Base-by-base conservation (phyloP, 2,888 invertebrate genomes). In the Myathropa florea region DNA sequence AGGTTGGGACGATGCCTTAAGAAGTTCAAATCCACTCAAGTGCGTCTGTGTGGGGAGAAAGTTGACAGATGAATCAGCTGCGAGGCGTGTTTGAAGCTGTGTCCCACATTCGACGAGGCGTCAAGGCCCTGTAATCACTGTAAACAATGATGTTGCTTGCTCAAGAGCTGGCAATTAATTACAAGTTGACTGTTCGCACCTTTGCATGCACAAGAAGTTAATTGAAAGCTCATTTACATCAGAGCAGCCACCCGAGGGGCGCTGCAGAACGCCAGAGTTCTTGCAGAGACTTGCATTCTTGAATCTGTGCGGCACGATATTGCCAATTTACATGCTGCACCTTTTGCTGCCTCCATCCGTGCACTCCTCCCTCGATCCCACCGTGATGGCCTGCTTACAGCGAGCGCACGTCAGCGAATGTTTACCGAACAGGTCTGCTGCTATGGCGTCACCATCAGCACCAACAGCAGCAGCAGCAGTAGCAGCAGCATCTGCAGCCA, bases 181-280 rank as follows among this genome's bases (percentile, higher is more conserved):
- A 75, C 82, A 78, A 57, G 61, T 86, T 46, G 46, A 46, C 46
- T 46, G 46, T 18, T 86, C 73, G 68, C 86, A 83, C 86, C 86
- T 79, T 71, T 26, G 75, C 70, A 71, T 71, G 77, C 64, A 83
- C 73, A 65, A 82, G 67, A 86, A 83, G 46, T 65, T 78, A 79
- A 86, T 86, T 83, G 86, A 79, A 78, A 83, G 83, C 83, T 75
- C 78, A 78, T 83, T 83, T 83, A 61, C 83, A 83, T 86, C 57
- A 24, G 24, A 24, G 26, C n/a, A 26, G 36, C 64, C 28, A 55
- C 39, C 46, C 33, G 28, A 21, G 18, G n/a, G n/a, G 39, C 39
- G 18, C 73, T 60, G 46, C 4, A 24, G 57, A 57, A 26, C 57
- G 14, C 24, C 57, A 1, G 18, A 18, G 46, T 46, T 46, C 46